phyloP scores from a whole-genome alignment of 2,888 invertebrate genomes.

The Sphaerophoria taeniata region DNA sequence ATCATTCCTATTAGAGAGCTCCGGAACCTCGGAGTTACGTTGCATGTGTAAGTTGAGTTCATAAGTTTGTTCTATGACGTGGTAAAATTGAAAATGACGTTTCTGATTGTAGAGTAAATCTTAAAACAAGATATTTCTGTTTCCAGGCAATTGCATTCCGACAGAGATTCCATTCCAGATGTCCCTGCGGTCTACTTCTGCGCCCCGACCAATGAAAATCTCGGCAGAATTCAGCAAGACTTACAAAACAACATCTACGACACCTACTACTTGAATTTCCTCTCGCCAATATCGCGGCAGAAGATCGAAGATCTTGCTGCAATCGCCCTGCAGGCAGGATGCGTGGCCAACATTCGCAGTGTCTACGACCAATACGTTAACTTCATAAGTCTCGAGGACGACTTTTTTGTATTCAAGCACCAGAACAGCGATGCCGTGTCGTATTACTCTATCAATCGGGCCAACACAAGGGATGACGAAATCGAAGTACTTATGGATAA shows the following conservation, averaged over 20 bases:
- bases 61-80: no score
- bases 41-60: slow-evolving; percentile 92
- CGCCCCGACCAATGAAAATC: slow-evolving; percentile 97
- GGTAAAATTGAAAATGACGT: no score
- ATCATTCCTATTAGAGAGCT: slow-evolving; percentile 97
- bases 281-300: slow-evolving; percentile 96
- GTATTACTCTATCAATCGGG: slow-evolving; percentile 97
- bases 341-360: slow-evolving; percentile 96
- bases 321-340: slow-evolving; percentile 94
- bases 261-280: slow-evolving; percentile 97
- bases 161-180: slow-evolving; percentile 97
- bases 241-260: slow-evolving; percentile 95
- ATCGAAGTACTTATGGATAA: slow-evolving; percentile 97
- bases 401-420: slow-evolving; percentile 96
- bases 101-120: no score
- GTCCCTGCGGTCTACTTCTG: slow-evolving; percentile 99
- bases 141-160: slow-evolving; percentile 91
- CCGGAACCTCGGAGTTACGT: slow-evolving; percentile 97
- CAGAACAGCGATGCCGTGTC: slow-evolving; percentile 95
- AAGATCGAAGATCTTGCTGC: slow-evolving; percentile 97
- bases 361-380: slow-evolving; percentile 99
- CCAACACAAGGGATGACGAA: slow-evolving; percentile 96
- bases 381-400: slow-evolving; percentile 98
- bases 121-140: background rate
- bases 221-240: slow-evolving; percentile 96